Conservation (phyloP, 1,140 invertebrate genomes). For the Drosophila pseudoananassae region DNA sequence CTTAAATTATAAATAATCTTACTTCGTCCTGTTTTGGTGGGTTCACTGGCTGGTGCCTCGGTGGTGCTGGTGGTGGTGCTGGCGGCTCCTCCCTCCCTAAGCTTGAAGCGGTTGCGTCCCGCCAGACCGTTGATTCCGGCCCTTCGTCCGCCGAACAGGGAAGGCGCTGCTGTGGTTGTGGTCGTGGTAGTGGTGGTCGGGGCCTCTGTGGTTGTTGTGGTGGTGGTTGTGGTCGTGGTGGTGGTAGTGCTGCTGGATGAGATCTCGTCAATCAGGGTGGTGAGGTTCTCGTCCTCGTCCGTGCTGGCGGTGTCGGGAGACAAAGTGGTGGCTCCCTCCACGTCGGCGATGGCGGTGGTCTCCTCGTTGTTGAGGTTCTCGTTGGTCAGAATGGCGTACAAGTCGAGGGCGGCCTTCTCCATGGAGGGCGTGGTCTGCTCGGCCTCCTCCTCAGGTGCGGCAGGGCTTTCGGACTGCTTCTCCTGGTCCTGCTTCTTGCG, state of each 20-base stretch:
- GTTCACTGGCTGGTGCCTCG: slow-evolving; percentile 66
- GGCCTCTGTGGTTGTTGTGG: slow-evolving; percentile 85
- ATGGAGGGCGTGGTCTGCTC: slow-evolving; percentile 88
- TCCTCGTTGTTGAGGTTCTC: slow-evolving; percentile 89
- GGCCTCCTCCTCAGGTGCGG: slow-evolving; percentile 80
- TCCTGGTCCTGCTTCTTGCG: slow-evolving; percentile 31
- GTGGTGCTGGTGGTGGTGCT: slow-evolving; percentile 82
- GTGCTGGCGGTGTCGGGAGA: slow-evolving; percentile 81
- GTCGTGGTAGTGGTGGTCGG: slow-evolving; percentile 85
- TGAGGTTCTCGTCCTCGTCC: slow-evolving; percentile 80
- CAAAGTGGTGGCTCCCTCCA: slow-evolving; percentile 71
- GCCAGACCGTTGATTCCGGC: slow-evolving; percentile 48
- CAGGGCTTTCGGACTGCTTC: slow-evolving; percentile 40
- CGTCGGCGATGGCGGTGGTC: slow-evolving; percentile 45
- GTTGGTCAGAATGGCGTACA: slow-evolving; percentile 91
- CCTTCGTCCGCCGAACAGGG: slow-evolving; percentile 83
- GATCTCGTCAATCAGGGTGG: slow-evolving; percentile 66
- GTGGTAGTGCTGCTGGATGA: slow-evolving; percentile 85
- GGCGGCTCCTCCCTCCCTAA: slow-evolving; percentile 69
- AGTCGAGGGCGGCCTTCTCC: slow-evolving; percentile 92
- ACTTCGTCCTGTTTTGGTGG: slow-evolving; percentile 78
- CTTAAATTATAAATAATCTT: slow-evolving; percentile 9
- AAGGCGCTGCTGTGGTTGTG: slow-evolving; percentile 85
- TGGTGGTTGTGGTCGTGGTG: slow-evolving; percentile 85
- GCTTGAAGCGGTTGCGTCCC: slow-evolving; percentile 78